A percentile compares a stretch with the other conserved stretches of the same genome.
phyloP scores from a whole-genome alignment of 2,797 vertebrate genomes.

The Cuniculus paca region DNA sequence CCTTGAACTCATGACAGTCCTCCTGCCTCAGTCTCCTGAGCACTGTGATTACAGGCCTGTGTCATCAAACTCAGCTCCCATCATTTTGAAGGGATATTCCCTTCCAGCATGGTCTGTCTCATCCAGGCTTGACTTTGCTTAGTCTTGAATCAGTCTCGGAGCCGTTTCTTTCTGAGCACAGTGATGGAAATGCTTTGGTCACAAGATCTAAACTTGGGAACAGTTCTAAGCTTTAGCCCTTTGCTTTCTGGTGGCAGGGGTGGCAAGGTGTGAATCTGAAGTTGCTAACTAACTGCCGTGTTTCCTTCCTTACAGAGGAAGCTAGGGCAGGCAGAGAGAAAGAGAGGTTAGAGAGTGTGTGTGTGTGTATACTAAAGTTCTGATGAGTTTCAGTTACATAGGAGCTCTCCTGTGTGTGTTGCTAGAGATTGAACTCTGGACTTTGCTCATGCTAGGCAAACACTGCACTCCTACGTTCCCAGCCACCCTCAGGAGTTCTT shows the following conservation, averaged over 20 bases:
- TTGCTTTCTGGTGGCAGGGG: background rate
- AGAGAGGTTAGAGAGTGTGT: background rate
- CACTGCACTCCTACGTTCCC: background rate
- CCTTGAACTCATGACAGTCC: background rate
- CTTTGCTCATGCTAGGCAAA: background rate
- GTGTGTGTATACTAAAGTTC: background rate
- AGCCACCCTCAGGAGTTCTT: background rate
- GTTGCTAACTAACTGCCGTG: background rate
- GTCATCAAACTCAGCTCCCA: background rate
- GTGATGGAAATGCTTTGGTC: background rate
- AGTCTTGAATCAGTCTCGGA: background rate
- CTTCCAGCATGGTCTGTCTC: background rate
- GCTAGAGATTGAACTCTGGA: background rate
- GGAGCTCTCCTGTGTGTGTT: background rate
- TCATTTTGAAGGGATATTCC: conserved; percentile 17
- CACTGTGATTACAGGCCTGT: no score
- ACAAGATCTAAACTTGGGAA: background rate
- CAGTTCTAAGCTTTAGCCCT: background rate
- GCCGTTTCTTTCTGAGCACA: background rate
- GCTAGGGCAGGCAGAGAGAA: conserved; percentile 8
- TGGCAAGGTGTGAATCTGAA: conserved; percentile 13
- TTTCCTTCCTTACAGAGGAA: conserved; percentile 7
- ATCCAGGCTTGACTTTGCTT: background rate
- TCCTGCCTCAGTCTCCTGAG: background rate
- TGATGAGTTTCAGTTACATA: background rate